phyloP scores from a whole-genome alignment of 1,140 invertebrate genomes.

The Meloidogyne chitwoodi region DNA sequence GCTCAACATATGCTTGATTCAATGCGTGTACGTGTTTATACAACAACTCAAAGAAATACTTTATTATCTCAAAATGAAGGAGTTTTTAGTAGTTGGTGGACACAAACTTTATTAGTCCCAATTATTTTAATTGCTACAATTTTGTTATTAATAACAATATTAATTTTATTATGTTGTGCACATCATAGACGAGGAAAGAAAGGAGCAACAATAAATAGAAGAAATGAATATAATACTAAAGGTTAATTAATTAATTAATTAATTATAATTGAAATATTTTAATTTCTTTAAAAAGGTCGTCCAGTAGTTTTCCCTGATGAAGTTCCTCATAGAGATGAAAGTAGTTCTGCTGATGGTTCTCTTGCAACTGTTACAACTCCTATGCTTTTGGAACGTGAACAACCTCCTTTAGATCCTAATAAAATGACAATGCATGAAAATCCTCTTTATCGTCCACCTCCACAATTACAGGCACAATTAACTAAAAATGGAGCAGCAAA shows the following conservation, averaged over 20 bases:
- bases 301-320: conserved; percentile 55
- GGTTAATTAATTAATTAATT: neutral
- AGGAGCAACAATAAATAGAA: conserved; percentile 29
- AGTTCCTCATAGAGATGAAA: conserved; percentile 43
- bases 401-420: conserved; percentile 45
- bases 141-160: conserved; percentile 21
- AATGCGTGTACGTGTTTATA: conserved; percentile 18
- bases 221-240: conserved; percentile 49
- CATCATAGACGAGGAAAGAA: conserved; percentile 14
- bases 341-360: conserved; percentile 15
- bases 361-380: conserved; percentile 47
- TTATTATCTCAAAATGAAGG: neutral
- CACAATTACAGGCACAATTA: conserved; percentile 14
- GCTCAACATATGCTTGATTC: neutral
- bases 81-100: neutral
- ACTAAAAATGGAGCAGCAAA: neutral
- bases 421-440: conserved; percentile 50
- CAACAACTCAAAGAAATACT: conserved; percentile 17
- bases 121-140: conserved; percentile 24
- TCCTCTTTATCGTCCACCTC: conserved; percentile 52
- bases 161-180: conserved; percentile 27
- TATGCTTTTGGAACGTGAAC: conserved; percentile 48
- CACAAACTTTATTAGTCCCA: conserved; percentile 20
- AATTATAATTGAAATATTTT: too few species aligned
- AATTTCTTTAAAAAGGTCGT: too few species aligned